Evolutionary conservation across 1,140 invertebrate species (phyloP), one percentile per base, ranked within the genome.

Genomic region (Sitobion miscanthi): DNA sequence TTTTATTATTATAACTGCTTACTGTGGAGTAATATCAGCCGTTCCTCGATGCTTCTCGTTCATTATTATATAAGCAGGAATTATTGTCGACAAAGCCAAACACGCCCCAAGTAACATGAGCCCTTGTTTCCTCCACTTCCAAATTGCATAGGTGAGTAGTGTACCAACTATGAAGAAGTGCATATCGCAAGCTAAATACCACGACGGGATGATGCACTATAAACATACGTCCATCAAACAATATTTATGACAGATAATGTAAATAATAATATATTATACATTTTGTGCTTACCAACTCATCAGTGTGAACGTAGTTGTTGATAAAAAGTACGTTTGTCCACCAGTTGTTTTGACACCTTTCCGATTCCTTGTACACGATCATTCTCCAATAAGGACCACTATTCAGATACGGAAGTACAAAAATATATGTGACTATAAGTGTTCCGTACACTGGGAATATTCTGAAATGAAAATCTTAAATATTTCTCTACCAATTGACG

Each of bases 291-390:
- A 94, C 97, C 95, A 97, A 94, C 94, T 96, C 95, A 94, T 97
- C 96, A 6, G 96, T 96, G 54, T 96, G 95, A 5, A 98, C 96
- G 93, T 98, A 97, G 95, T 98, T 98, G 95, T 98, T 98, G n/a
- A 98, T 96, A 94, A 98, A 98, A 2, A 98, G 95, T 25, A 98
- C 95, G 94, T 98, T 98, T 0, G 96, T 96, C 98, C 98, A 98
- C 98, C 98, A 98, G 38, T 97, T 97, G 17, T 96, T 95, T 94
- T 95, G 94, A 94, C 98, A 98, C 94, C 97, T 95, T 82, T 97
- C 95, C 93, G 96, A 96, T 95, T 97, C 97, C 38, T 96, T 82
- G 89, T 95, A 94, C 93, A 97, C 96, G 94, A 96, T 96, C 52
- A 95, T 95, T 69, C 96, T 95, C 97, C 97, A 97, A 25, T 97